Evolutionary conservation across 2,888 invertebrate species (phyloP).

Genomic region (Nomada lathburiana): DNA sequence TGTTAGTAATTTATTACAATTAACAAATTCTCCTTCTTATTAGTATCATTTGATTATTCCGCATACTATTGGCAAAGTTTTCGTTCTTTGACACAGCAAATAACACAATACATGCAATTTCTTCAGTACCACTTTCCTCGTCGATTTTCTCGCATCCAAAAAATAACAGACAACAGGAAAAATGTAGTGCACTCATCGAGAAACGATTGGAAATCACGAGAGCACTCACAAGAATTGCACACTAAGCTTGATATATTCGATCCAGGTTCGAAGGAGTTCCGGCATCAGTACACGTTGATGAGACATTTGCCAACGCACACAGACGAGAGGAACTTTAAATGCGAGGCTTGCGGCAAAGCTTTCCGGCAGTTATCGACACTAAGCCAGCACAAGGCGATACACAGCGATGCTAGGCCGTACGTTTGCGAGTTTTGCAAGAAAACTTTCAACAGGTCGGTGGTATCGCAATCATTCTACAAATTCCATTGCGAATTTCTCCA

Average conservation of each 20-base stretch:
- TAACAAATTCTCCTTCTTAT: no score
- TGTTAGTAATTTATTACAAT: constrained; percentile 86
- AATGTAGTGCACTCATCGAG: not conserved
- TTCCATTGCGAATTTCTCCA: not conserved
- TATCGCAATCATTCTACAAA: not conserved
- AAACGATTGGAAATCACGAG: not conserved
- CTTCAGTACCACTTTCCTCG: no score
- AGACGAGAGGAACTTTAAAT: constrained; percentile 91
- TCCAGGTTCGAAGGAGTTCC: constrained; percentile 89
- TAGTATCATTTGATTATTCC: no score
- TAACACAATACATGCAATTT: no score
- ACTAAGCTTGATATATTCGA: constrained; percentile 5
- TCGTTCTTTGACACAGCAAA: no score
- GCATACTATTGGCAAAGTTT: no score
- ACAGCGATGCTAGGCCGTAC: constrained; percentile 90
- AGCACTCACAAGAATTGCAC: constrained; percentile 6
- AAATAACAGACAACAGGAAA: not conserved
- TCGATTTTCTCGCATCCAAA: no score
- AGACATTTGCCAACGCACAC: constrained; percentile 92
- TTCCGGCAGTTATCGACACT: constrained; percentile 91
- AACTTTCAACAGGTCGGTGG: constrained; percentile 88
- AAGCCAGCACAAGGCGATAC: constrained; percentile 92
- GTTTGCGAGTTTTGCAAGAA: constrained; percentile 91
- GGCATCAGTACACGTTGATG: constrained; percentile 91
- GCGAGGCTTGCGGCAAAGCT: constrained; percentile 90